Evolutionary conservation across 2,888 invertebrate species (phyloP), one percentile per base, ranked within the genome.

Genomic region (Matsumyia berberina): DNA sequence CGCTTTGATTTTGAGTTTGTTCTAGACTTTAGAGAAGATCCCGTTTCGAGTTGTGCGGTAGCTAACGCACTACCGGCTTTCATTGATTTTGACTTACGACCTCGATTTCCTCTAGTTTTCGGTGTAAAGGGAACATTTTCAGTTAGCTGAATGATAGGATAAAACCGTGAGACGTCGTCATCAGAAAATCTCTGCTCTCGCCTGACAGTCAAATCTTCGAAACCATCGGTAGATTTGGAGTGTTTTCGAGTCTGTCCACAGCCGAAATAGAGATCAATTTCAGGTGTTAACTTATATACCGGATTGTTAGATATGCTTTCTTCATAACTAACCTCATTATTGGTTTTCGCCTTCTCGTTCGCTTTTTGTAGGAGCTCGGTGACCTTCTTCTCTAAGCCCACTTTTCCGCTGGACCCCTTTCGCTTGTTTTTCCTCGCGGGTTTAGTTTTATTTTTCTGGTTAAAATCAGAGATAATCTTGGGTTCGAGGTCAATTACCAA

Each of bases 401-500:
- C 11, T 33, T 42, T 55, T 17, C 15, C 8, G 12, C 29, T 29
- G 11, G 12, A 9, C 5, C 19, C n/a, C 17, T 37, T 42, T 15
- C 29, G 5, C 15, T 7, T 51, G 2, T 12, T 39, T 5, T 31
- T 35, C 37, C 51, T 57, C 31, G 7, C 12, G 4, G 17, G n/a
- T 49, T 64, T 78, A 5, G 15, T 8, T 24, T 37, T 46, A n/a
- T 5, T 15, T 0, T 55, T 78, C 5, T 39, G 2, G 31, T 66
- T 74, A 1, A 55, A 12, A 24, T 39, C 33, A 9, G 24, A 6
- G 1, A 19, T 11, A 5, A 1, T 15, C 2, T 35, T 49, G 1
- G 8, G 8, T 8, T 42, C 35, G 0, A 73, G 33, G 31, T 79
- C 79, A 35, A 79, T 79, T 0, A 79, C 57, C 11, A 80, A n/a